Percentiles rank a stretch among this genome's conserved stretches.
Evolutionary conservation across 2,113 vertebrate species (phyloP).

Genomic region (Melospiza georgiana): DNA sequence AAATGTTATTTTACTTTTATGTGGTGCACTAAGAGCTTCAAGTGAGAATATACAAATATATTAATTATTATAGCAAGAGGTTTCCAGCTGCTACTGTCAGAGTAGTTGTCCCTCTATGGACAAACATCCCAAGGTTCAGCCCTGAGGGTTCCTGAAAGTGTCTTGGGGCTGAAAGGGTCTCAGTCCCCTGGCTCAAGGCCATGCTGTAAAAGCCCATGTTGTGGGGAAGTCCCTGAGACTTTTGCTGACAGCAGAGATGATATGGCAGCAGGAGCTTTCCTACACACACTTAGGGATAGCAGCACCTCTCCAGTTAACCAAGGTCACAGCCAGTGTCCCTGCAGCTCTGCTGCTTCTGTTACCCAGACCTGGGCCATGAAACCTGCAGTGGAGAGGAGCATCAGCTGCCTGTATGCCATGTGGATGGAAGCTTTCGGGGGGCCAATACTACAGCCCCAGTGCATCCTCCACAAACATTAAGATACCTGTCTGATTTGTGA

Average conservation of each 20-base stretch:
- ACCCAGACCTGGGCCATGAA: neutral
- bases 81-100: neutral
- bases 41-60: neutral
- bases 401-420: rapidly evolving
- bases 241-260: neutral
- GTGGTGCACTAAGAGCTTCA: neutral
- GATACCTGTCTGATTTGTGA: neutral
- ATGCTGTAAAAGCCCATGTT: neutral
- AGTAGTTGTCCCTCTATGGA: neutral
- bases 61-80: neutral
- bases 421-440: too few species aligned
- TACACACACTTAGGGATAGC: rapidly evolving
- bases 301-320: neutral
- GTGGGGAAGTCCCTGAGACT: neutral
- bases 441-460: neutral
- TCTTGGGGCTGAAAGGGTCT: neutral
- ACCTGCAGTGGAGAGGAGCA: neutral
- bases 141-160: neutral
- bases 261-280: neutral
- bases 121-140: neutral
- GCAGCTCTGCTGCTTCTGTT: neutral
- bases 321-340: neutral
- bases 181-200: neutral
- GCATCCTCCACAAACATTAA: neutral
- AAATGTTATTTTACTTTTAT: neutral